Evolutionary conservation across 30 jellyfish, hydroid and myxozoan species (phyloP).

Genomic region (Pseudorhiza aurosa): DNA sequence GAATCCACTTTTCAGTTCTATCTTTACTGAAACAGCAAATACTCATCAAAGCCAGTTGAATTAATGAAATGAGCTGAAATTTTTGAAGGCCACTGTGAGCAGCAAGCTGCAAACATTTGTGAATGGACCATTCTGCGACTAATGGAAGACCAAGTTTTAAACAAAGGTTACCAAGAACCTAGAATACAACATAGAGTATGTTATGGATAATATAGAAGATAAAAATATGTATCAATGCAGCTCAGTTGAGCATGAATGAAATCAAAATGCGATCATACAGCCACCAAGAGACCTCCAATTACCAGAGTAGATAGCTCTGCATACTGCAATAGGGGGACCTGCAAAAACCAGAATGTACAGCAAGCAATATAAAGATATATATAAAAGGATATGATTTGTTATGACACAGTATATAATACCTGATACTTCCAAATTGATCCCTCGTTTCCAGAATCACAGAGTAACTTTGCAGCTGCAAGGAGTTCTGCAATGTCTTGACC

Average conservation of each 20-base stretch:
- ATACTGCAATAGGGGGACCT: too few species aligned
- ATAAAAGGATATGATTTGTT: too few species aligned
- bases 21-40: conserved; percentile 49
- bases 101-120: conserved; percentile 15
- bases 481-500: conserved; percentile 21
- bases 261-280: neutral
- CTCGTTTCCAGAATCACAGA: conserved; percentile 25
- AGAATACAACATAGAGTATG: too few species aligned
- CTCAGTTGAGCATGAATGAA: too few species aligned
- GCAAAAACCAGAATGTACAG: too few species aligned
- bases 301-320: too few species aligned
- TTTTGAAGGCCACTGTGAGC: neutral
- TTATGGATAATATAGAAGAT: too few species aligned
- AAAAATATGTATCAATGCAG: too few species aligned
- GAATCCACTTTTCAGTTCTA: conserved; percentile 53
- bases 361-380: too few species aligned
- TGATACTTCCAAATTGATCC: conserved; percentile 35
- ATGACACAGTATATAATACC: conserved; percentile 25
- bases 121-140: conserved; percentile 40
- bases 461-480: conserved; percentile 5
- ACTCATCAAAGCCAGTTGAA: conserved; percentile 33
- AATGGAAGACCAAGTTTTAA: conserved; percentile 37
- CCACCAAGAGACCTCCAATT: neutral
- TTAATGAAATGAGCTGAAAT: conserved; percentile 7
- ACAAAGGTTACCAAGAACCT: conserved; percentile 45